phyloP scores from a whole-genome alignment of 2,797 vertebrate genomes.

The Sphaeramia orbicularis region DNA sequence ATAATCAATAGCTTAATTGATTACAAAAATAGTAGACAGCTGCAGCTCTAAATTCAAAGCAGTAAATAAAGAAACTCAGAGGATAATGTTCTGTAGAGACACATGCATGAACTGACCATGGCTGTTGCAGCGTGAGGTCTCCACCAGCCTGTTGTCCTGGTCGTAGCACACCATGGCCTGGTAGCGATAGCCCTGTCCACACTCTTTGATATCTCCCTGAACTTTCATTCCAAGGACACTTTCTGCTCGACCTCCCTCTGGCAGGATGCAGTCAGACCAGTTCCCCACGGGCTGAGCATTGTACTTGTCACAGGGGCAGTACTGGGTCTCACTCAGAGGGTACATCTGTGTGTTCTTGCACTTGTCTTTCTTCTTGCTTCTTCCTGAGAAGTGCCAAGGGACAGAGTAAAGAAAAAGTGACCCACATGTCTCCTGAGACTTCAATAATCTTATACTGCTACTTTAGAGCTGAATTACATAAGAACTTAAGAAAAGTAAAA shows the following conservation, averaged over 20 bases:
- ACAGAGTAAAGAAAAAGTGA: conserved; percentile 13
- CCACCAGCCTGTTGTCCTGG: conserved; percentile 94
- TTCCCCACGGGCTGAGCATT: conserved; percentile 96
- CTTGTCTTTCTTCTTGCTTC: conserved; percentile 98
- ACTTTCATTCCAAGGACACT: conserved; percentile 86
- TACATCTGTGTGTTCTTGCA: conserved; percentile 96
- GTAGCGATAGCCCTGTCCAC: conserved; percentile 96
- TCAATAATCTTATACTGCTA: no score
- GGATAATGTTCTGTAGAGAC: conserved; percentile 7
- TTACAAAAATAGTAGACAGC: no score
- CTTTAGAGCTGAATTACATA: no score
- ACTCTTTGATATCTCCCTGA: conserved; percentile 92
- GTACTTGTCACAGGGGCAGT: conserved; percentile 98
- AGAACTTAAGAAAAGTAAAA: no score
- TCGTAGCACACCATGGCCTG: conserved; percentile 98
- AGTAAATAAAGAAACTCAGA: conserved; percentile 3
- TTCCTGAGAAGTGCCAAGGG: conserved; percentile 82
- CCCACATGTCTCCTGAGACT: conserved; percentile 2
- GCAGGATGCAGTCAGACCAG: conserved; percentile 98
- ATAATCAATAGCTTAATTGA: no score
- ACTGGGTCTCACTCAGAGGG: conserved; percentile 96
- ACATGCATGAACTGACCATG: conserved; percentile 83
- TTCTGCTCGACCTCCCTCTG: conserved; percentile 88
- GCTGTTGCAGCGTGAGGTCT: conserved; percentile 95
- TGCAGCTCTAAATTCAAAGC: no score